Evolutionary conservation across 2,888 invertebrate genomes (phyloP), one percentile per base, ranked within the genome.

Genomic region (Melangyna quadrimaculata): DNA sequence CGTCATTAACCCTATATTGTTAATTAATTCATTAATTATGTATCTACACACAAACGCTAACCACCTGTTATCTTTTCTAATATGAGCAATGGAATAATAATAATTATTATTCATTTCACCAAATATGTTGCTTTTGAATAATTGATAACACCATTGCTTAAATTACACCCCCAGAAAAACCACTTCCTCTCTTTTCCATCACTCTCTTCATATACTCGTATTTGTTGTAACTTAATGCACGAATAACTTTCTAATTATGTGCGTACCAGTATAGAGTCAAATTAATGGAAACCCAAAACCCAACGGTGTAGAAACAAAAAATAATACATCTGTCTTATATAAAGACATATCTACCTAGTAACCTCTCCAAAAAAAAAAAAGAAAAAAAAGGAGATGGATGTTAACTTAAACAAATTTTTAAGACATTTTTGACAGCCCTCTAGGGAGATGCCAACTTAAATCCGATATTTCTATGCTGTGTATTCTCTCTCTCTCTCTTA

Each of bases 241-340:
- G 65, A 67, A 48, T 40, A 80, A 84, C 67, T 80, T 77, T 72
- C 53, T 61, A 84, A 80, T 75, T 80, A 59, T 35, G 19, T 57
- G 19, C 14, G 22, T 48, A 48, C 1, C 14, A 37, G 22, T 37
- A n/a, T n/a, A 75, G 14, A 72, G 72, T 40, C 45, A 63, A 84
- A 80, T 80, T 77, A 84, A 84, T 80, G 75, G 67, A 53, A 75
- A 63, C 43, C 65, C 24, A 53, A 77, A 84, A 72, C 43, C 53
- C 48, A 61, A 67, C 48, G 17, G 37, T 12, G 22, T 17, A 19
- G 19, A 14, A 10, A 72, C 43, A 35, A 43, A 40, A 69, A 59
- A 35, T 65, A 6, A 27, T 19, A 59, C 37, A 59, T 59, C 37
- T 17, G 29, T 22, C 29, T 32, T 19, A 59, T 29, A 57, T 14